Evolutionary conservation across 1,140 invertebrate genomes (phyloP), one percentile per base, ranked within the genome.

Genomic region (Saccostrea cuccullata): DNA sequence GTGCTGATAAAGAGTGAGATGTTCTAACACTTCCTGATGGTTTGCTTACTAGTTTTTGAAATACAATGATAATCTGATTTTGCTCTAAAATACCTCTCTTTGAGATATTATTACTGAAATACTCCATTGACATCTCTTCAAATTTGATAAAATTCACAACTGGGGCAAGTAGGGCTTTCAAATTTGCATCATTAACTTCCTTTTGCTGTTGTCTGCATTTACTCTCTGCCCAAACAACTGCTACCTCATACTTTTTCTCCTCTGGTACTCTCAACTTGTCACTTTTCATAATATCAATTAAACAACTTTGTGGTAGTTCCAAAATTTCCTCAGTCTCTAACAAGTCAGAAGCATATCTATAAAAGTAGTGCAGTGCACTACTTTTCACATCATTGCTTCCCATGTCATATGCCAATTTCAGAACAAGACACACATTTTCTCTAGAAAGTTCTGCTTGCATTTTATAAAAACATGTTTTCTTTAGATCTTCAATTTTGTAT

Each of bases 131-230:
- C 90, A 91, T 89, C 47, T 86, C 82, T 60, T 86, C 84, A 86
- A 90, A 91, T 11, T 86, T 84, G 13, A 91, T 73, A 40, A 73
- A 64, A 77, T 89, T 60, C 0, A 91, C 26, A 0, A 90, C 70
- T 17, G 87, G 73, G 30, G 23, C 56, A 20, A 87, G 15, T 17
- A 86, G 13, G 4, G 20, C 56, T 26, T 85, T 87, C 9, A 64
- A 73, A 55, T 89, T 87, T 55, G 4, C n/a, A n/a, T 20, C 84
- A 60, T 87, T 86, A 9, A 83, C 40, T 6, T 20, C 26, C 5
- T 83, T 12, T 82, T 87, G 87, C 23, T 89, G 83, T 64, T 86
- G 56, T 30, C 36, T n/a, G 56, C 86, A 87, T 56, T 86, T 58
- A 82, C 85, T 82, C 11, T 86, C 84, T 15, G 86, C 67, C 89